phyloP scores from a whole-genome alignment of 2,888 invertebrate genomes.

The Alcis repandata region DNA sequence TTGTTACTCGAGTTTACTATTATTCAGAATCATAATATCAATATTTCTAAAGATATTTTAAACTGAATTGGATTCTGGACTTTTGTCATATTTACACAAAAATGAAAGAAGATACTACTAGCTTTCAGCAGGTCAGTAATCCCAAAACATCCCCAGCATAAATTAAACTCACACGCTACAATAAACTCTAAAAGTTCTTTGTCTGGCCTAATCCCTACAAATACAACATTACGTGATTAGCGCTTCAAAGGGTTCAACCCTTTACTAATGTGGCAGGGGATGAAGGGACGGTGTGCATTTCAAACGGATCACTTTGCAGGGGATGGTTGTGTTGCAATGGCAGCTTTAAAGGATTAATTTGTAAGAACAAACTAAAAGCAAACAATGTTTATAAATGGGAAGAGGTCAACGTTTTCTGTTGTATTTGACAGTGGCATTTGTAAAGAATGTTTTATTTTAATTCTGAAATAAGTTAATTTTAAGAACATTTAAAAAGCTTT shows the following conservation, averaged over 20 bases:
- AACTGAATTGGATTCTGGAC: no score
- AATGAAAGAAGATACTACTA: no score
- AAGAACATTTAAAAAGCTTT: no score
- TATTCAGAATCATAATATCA: not conserved
- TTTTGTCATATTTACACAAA: no score
- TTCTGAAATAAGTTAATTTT: no score
- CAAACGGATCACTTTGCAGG: conserved; percentile 54
- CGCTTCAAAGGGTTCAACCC: conserved; percentile 66
- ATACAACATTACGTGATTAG: conserved; percentile 75
- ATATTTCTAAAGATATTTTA: no score
- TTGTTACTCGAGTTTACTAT: no score
- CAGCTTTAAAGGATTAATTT: conserved; percentile 4
- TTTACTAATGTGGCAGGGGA: conserved; percentile 52
- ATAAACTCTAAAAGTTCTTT: conserved; percentile 59
- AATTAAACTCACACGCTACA: conserved; percentile 43
- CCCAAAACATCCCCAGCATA: not conserved
- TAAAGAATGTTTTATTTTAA: no score
- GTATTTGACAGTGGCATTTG: no score
- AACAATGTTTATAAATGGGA: no score
- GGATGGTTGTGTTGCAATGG: conserved; percentile 30
- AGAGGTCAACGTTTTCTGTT: no score
- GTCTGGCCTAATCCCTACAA: conserved; percentile 62
- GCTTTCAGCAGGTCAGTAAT: not conserved
- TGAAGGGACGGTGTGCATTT: conserved; percentile 50
- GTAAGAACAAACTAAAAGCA: not conserved